A percentile compares a stretch with the other conserved stretches of the same genome.
Conservation (phyloP, 2,113 vertebrate species). For the Sinosuthora webbiana region DNA sequence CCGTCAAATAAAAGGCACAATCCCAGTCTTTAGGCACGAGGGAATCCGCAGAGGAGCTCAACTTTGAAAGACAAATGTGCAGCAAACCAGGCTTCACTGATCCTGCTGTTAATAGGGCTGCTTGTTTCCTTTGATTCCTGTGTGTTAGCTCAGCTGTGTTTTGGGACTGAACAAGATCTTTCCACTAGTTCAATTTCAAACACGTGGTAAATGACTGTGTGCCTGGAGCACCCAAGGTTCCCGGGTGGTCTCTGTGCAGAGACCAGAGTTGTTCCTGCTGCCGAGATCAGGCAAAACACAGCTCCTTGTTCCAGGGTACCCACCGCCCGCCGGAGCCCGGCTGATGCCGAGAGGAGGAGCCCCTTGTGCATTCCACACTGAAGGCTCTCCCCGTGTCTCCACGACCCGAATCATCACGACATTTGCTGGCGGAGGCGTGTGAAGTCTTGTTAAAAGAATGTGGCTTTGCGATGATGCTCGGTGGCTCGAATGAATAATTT, state of each 20-base stretch:
- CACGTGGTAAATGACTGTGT: conserved; percentile 44
- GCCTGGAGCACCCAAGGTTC: conserved; percentile 47
- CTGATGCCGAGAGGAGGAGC: background rate
- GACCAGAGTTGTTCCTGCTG: background rate
- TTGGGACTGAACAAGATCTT: conserved; percentile 61
- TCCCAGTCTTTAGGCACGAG: background rate
- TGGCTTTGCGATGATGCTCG: background rate
- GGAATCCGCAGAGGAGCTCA: conserved; percentile 21
- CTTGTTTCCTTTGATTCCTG: conserved; percentile 64
- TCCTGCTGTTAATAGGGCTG: conserved; percentile 39
- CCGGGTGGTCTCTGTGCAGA: conserved; percentile 32
- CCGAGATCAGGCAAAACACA: background rate
- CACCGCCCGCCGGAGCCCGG: accelerated
- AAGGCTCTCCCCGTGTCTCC: background rate
- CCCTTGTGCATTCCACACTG: background rate
- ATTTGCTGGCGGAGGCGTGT: background rate
- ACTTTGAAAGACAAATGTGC: conserved; percentile 21
- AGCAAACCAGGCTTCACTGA: conserved; percentile 33
- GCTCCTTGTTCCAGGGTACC: accelerated
- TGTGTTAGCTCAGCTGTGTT: conserved; percentile 62
- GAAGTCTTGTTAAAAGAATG: background rate
- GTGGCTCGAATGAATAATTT: conserved; percentile 8
- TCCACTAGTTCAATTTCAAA: conserved; percentile 54
- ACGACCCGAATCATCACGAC: background rate
- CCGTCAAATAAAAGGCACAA: background rate